Percentiles rank a stretch among this genome's conserved stretches.
These are phyloP conservation scores for Eupristina koningsbergeri DNA, from an alignment of 1,140 invertebrate species.

Conservation along the genomic window DNA sequence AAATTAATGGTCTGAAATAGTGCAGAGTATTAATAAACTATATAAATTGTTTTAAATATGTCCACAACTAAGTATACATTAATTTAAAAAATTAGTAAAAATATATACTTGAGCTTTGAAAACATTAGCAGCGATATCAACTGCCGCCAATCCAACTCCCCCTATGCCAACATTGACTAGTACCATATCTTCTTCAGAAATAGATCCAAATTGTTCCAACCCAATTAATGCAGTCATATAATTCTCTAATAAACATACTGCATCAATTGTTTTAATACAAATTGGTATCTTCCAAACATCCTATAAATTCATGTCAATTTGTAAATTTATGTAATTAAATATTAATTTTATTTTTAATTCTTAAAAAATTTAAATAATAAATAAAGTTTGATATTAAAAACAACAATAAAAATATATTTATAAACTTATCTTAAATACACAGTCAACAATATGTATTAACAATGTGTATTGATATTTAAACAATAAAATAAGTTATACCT, in stretches of 20 bases:
- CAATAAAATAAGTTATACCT: no score
- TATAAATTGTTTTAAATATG: no score
- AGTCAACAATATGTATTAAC: no score
- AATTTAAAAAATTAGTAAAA: background rate
- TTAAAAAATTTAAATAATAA: background rate
- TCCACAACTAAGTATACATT: no score
- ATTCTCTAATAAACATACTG: conserved; percentile 74
- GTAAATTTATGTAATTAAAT: conserved; percentile 23
- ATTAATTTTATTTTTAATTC: background rate
- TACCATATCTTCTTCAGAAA: conserved; percentile 74
- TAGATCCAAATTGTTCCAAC: conserved; percentile 72
- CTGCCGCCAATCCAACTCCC: conserved; percentile 76
- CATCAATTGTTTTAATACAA: conserved; percentile 68
- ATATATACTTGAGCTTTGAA: conserved; percentile 75
- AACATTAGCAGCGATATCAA: conserved; percentile 78
- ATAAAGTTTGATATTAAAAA: background rate
- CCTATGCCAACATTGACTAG: conserved; percentile 77
- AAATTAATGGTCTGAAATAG: no score
- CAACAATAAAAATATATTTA: no score
- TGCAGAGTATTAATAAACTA: no score
- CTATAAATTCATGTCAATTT: conserved; percentile 63
- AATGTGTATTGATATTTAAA: no score
- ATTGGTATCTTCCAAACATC: conserved; percentile 76
- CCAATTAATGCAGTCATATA: conserved; percentile 77
- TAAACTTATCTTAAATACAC: no score